A percentile compares a stretch with the other conserved stretches of the same genome.
Evolutionary conservation across 2,797 vertebrate genomes (phyloP).

Genomic region (Bovichtus diacanthus): DNA sequence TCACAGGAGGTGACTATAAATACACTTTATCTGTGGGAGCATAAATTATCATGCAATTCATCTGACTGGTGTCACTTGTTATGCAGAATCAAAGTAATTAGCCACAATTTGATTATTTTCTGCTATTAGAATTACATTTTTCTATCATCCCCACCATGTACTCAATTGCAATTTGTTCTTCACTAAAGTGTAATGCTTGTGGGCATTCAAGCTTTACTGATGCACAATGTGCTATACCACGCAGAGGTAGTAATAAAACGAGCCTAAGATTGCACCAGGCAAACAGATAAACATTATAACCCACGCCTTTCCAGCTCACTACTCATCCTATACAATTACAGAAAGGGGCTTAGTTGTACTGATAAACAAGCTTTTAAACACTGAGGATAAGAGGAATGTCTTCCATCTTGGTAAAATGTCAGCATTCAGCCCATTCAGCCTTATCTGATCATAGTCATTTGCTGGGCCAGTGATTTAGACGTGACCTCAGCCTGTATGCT

Average conservation of each 20-base stretch:
- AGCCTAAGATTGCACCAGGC: constrained; percentile 29
- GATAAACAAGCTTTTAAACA: constrained; percentile 26
- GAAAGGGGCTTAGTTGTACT: constrained; percentile 8
- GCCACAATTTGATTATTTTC: constrained; percentile 24
- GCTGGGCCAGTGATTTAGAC: constrained; percentile 45
- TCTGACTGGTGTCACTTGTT: constrained; percentile 19
- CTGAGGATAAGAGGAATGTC: background rate
- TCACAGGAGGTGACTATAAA: constrained; percentile 51
- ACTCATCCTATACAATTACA: constrained; percentile 13
- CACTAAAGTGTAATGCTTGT: constrained; percentile 18
- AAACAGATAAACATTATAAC: constrained; percentile 45
- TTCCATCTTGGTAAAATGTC: constrained; percentile 28
- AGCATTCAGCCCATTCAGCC: constrained; percentile 26
- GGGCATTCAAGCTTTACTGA: constrained; percentile 34
- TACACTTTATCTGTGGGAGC: constrained; percentile 34
- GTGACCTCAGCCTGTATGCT: constrained; percentile 54
- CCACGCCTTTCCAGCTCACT: constrained; percentile 9
- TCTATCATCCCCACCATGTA: background rate
- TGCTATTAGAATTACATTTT: background rate
- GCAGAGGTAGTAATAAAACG: constrained; percentile 52
- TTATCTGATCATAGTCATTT: constrained; percentile 42
- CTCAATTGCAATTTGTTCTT: constrained; percentile 37
- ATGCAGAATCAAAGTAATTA: constrained; percentile 22
- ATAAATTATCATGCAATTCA: constrained; percentile 21
- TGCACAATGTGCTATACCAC: constrained; percentile 42